A percentile compares a stretch with the other conserved stretches of the same genome.
Conservation (phyloP, 2,888 invertebrate genomes). For the Orthosia cruda region DNA sequence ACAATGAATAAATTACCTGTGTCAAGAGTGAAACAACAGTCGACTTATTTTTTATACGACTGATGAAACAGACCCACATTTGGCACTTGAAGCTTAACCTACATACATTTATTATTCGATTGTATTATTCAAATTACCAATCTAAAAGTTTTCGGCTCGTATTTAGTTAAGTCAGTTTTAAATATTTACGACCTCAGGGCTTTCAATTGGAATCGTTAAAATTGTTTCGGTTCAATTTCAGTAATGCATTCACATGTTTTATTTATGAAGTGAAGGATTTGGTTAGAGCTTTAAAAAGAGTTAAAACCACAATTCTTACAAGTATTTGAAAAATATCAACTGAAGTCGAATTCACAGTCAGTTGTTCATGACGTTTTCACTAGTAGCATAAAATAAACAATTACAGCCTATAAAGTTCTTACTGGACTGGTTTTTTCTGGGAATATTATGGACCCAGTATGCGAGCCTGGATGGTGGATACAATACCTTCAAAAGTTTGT, state of each 20-base stretch:
- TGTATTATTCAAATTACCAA: slow-evolving; percentile 29
- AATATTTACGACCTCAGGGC: slow-evolving; percentile 32
- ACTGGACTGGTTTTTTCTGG: no score
- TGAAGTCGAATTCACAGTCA: no score
- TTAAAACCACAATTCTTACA: neutral
- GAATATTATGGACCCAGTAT: no score
- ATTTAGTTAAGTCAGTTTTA: slow-evolving; percentile 27
- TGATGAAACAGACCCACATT: neutral
- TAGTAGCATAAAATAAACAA: no score
- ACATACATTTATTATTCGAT: neutral
- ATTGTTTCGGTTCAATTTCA: slow-evolving; percentile 32
- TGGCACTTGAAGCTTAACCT: neutral
- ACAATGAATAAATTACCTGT: neutral
- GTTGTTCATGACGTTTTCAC: no score
- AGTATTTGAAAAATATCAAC: neutral
- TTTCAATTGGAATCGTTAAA: slow-evolving; percentile 16
- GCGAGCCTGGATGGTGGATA: no score
- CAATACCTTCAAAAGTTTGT: no score
- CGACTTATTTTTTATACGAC: neutral
- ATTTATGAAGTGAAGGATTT: slow-evolving; percentile 4
- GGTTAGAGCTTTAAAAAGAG: neutral
- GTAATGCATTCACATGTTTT: slow-evolving; percentile 26
- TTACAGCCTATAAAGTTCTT: no score
- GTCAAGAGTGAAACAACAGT: neutral
- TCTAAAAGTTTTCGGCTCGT: slow-evolving; percentile 6